These are phyloP conservation scores for Darevskia mixta DNA, from an alignment of 2,797 vertebrate genomes.

Conservation along the genomic window DNA sequence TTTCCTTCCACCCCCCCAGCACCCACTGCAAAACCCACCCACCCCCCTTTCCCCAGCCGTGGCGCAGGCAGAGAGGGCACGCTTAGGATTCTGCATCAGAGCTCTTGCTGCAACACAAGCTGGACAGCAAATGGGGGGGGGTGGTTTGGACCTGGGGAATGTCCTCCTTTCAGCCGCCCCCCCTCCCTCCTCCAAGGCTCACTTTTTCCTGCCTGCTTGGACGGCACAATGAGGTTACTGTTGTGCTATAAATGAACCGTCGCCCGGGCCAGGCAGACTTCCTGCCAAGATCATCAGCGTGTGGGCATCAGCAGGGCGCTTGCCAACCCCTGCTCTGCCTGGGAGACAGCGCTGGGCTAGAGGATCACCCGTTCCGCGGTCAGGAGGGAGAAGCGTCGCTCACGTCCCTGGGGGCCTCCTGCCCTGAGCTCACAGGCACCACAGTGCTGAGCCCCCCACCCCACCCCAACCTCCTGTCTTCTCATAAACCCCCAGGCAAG, in stretches of 20 bases:
- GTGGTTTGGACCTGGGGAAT: not conserved
- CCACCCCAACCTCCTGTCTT: too few species aligned
- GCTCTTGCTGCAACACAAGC: not conserved
- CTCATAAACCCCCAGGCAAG: too few species aligned
- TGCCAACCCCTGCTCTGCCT: not conserved
- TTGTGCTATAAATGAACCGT: conserved; percentile 50
- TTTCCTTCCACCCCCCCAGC: not conserved
- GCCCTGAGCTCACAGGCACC: too few species aligned
- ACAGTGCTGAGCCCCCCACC: too few species aligned
- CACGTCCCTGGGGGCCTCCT: not conserved
- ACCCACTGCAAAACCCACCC: not conserved
- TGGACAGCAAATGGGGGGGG: not conserved
- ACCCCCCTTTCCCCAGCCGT: not conserved
- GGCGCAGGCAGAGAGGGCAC: not conserved
- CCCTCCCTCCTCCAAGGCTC: not conserved
- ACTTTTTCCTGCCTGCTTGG: conserved; percentile 39
- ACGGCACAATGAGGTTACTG: conserved; percentile 57
- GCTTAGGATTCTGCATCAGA: not conserved
- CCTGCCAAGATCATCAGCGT: conserved; percentile 33
- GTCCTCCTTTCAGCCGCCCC: not conserved
- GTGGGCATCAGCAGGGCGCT: not conserved
- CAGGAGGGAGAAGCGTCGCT: not conserved
- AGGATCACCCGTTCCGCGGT: accelerated
- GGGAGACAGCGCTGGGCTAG: not conserved
- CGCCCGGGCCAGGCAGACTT: not conserved